These are phyloP conservation scores for Acipenser ruthenus DNA, from an alignment of 2,797 vertebrate genomes.

Conservation along the genomic window DNA sequence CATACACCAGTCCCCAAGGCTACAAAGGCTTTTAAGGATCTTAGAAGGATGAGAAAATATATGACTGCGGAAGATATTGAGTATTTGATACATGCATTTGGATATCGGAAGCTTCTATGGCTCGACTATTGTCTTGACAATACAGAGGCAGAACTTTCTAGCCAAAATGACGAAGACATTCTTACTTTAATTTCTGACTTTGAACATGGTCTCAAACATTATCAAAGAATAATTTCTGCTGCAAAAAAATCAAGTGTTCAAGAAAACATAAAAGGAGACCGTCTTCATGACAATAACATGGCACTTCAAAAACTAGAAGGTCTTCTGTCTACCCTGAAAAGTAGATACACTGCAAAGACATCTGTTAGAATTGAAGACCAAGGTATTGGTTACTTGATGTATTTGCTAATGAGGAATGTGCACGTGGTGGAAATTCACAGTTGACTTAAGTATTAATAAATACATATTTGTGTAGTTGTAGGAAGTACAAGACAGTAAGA, in stretches of 20 bases:
- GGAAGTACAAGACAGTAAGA: too few species aligned
- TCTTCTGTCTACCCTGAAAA: constrained; percentile 50
- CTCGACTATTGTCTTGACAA: constrained; percentile 46
- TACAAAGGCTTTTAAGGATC: constrained; percentile 27
- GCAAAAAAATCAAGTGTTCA: constrained; percentile 22
- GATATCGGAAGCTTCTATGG: constrained; percentile 49
- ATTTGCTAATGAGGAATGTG: background rate
- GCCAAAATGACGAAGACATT: constrained; percentile 26
- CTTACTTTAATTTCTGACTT: constrained; percentile 47
- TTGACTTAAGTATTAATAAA: too few species aligned
- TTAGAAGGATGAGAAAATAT: constrained; percentile 36
- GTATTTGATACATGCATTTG: constrained; percentile 41
- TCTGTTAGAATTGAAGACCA: constrained; percentile 33
- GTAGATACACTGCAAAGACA: constrained; percentile 36
- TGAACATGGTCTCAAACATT: constrained; percentile 44
- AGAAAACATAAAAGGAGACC: constrained; percentile 30
- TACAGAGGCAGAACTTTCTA: constrained; percentile 17
- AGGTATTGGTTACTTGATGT: constrained; percentile 45
- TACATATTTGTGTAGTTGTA: too few species aligned
- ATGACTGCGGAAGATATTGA: constrained; percentile 30
- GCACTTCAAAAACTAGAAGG: constrained; percentile 52
- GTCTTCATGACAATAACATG: constrained; percentile 25
- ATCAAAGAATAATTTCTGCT: constrained; percentile 30
- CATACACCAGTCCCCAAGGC: constrained; percentile 12
- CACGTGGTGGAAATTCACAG: too few species aligned